Evolutionary conservation across 2,113 vertebrate genomes (phyloP), one percentile per base, ranked within the genome.

Genomic region (Hippocampus guttulatus): DNA sequence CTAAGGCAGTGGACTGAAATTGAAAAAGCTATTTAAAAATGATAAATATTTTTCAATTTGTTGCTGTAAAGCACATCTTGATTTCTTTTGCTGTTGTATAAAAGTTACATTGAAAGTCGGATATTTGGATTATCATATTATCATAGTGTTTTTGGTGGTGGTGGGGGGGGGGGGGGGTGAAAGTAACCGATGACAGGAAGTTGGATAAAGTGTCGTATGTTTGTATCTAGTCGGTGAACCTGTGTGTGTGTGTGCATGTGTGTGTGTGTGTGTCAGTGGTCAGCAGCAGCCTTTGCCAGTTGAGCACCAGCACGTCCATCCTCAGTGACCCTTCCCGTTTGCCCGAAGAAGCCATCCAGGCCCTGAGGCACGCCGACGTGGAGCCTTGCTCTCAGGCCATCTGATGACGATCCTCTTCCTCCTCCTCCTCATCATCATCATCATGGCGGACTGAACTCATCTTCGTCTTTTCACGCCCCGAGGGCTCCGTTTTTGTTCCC

Each of bases 241-340:
- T 23, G 14, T 57, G 10, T 57, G n/a, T 4, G 25, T 60, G 25
- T 18, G 14, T 33, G 14, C 8, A 7, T 18, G 14, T 61, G 58
- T 30, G 2, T 16, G 10, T 15, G 12, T 60, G 23, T 9, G 10
- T 76, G 77, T 55, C 79, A 99, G 97, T 95, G 92, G 96, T 95
- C 71, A 86, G 98, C 88, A 91, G 81, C 66, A 92, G 93, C 1
- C 95, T 99, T 30, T 91, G 95, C 30, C 95, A 96, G 40, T 89
- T 99, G 73, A 94, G 95, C 81, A 96, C 90, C 21, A 94, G 86
- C 83, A 98, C 96, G 0, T 95, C 95, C 57, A 90, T 99, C 60
- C 93, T 99, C 47, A 92, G 88, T 0, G 93, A 99, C 73, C 96
- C 97, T 0, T 85, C 91, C 0, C 69, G 83, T 77, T 92, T 99